phyloP scores from a whole-genome alignment of 2,888 invertebrate genomes.

The Aphidius colemani region DNA sequence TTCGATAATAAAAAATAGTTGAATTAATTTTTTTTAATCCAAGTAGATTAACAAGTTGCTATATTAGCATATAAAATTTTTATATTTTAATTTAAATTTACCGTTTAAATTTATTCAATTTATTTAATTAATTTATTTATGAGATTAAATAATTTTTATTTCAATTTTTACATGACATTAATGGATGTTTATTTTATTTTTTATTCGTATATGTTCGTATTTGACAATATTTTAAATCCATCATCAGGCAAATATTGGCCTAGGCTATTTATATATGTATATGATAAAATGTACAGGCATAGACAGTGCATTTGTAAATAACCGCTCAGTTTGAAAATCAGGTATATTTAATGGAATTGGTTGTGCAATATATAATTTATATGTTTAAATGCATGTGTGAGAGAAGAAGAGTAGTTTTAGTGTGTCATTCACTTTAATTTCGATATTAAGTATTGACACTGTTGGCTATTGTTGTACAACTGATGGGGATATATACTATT shows the following conservation, averaged over 20 bases:
- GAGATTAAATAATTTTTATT: too few species aligned
- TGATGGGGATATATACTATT: not conserved
- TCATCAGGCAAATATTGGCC: too few species aligned
- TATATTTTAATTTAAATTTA: conserved; percentile 25
- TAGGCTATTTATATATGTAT: too few species aligned
- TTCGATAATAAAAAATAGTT: too few species aligned
- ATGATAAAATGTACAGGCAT: not conserved
- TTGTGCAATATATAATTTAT: conserved; percentile 13
- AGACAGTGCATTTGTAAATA: not conserved
- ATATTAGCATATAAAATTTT: conserved; percentile 19
- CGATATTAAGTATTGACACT: conserved; percentile 48
- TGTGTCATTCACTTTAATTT: conserved; percentile 19
- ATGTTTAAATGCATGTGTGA: not conserved
- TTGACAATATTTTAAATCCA: too few species aligned
- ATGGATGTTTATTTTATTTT: too few species aligned
- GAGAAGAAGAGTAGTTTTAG: not conserved
- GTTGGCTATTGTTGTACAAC: conserved; percentile 15
- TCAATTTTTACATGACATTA: too few species aligned
- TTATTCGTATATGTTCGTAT: too few species aligned
- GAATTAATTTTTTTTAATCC: too few species aligned
- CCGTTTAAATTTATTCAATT: conserved; percentile 21
- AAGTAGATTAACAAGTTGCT: too few species aligned
- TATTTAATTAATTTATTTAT: not conserved
- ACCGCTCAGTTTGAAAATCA: not conserved
- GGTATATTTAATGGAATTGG: conserved; percentile 1